A percentile compares a stretch with the other conserved stretches of the same genome.
These are phyloP conservation scores for Eudyptes chrysolophus DNA, from an alignment of 2,113 vertebrate species.

Conservation along the genomic window DNA sequence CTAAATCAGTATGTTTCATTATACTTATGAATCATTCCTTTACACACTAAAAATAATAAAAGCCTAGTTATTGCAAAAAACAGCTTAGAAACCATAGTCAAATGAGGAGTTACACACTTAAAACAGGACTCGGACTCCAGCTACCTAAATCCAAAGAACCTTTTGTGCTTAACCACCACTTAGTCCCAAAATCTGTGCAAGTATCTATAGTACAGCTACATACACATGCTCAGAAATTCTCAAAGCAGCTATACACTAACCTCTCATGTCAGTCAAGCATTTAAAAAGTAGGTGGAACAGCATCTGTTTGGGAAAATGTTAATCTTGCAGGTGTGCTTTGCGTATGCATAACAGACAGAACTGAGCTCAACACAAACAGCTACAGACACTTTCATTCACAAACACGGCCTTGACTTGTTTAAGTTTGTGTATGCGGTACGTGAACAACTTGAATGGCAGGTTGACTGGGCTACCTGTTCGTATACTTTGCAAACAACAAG, in stretches of 20 bases:
- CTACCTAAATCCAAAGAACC: not conserved
- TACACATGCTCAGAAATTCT: not conserved
- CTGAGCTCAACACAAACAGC: not conserved
- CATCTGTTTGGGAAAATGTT: not conserved
- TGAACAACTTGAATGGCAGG: rapidly evolving
- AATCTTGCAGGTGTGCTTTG: not conserved
- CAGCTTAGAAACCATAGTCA: not conserved
- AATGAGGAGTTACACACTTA: not conserved
- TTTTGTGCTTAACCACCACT: not conserved
- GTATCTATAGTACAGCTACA: not conserved
- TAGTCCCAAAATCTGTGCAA: not conserved
- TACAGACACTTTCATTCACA: not conserved
- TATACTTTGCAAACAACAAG: not conserved
- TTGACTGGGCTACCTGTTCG: not conserved
- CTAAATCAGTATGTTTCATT: not conserved
- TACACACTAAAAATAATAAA: not conserved
- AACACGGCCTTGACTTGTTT: not conserved
- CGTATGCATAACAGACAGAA: not conserved
- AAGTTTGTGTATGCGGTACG: not conserved
- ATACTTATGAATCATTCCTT: not conserved
- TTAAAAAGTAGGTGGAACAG: not conserved
- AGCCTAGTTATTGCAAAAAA: not conserved
- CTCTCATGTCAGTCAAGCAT: not conserved
- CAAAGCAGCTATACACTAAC: not conserved
- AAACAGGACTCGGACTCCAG: not conserved